Percentiles rank a stretch among this genome's conserved stretches.
phyloP scores from a whole-genome alignment of 2,888 invertebrate genomes.

The Agrilus biguttatus region DNA sequence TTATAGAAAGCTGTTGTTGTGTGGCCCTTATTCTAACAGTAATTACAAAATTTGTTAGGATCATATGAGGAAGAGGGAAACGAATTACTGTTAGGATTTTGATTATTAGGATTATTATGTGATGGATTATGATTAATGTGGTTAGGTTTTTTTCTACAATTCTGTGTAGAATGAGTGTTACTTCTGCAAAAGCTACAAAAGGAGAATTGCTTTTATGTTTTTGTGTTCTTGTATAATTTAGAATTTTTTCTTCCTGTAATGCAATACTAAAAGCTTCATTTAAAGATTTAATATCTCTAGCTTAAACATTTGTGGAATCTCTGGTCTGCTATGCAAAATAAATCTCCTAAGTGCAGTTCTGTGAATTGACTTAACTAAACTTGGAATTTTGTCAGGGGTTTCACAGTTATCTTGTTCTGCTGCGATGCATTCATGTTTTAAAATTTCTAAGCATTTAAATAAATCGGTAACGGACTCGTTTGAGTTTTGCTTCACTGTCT shows the following conservation, averaged over 20 bases:
- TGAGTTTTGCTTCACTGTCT: slow-evolving; percentile 7
- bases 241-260: slow-evolving; percentile 6
- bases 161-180: slow-evolving; percentile 2
- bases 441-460: slow-evolving; percentile 9
- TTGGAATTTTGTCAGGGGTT: background rate
- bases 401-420: background rate
- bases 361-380: slow-evolving; percentile 4
- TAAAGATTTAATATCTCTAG: slow-evolving; percentile 5
- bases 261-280: slow-evolving; percentile 7
- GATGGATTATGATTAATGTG: background rate
- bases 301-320: slow-evolving; percentile 8
- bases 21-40: slow-evolving; percentile 6
- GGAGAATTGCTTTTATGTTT: background rate
- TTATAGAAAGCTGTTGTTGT: background rate
- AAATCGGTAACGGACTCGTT: slow-evolving; percentile 7
- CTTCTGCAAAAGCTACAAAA: slow-evolving; percentile 3
- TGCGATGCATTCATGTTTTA: slow-evolving; percentile 8
- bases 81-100: background rate
- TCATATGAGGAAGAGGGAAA: background rate
- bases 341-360: slow-evolving; percentile 6
- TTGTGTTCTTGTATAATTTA: slow-evolving; percentile 2
- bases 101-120: background rate
- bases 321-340: slow-evolving; percentile 5
- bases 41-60: slow-evolving; percentile 6
- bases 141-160: slow-evolving; percentile 1